A percentile compares a stretch with the other conserved stretches of the same genome.
These are phyloP conservation scores for Polyergus mexicanus DNA, from an alignment of 1,140 invertebrate species.

Conservation along the genomic window DNA sequence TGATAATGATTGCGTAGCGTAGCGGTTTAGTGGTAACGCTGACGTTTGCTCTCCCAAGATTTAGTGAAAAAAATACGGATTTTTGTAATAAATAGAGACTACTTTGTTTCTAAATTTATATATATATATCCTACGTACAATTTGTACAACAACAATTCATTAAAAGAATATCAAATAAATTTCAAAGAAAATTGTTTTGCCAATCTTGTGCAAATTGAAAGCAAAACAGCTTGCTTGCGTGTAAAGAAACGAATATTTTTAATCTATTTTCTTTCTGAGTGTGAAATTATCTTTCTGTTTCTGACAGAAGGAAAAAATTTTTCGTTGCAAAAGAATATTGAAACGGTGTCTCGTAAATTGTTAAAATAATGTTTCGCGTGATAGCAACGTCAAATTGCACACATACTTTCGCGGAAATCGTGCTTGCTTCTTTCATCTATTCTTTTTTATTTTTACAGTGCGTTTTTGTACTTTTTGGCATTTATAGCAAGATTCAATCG, in stretches of 20 bases:
- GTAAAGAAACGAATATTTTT: not conserved
- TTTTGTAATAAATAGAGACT: not conserved
- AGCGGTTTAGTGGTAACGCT: slow-evolving; percentile 50
- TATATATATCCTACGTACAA: not conserved
- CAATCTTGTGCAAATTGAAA: not conserved
- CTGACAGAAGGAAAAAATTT: not conserved
- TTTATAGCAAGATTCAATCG: not conserved
- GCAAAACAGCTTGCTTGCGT: not conserved
- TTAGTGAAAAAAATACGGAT: slow-evolving; percentile 35
- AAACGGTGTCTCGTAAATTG: not conserved
- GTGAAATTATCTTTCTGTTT: not conserved
- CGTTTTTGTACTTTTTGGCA: not conserved
- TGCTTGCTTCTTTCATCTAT: not conserved
- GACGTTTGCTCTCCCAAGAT: slow-evolving; percentile 52
- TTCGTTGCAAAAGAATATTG: not conserved
- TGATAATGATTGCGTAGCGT: slow-evolving; percentile 52
- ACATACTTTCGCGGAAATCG: slow-evolving; percentile 20
- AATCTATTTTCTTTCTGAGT: not conserved
- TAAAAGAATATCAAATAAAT: not conserved
- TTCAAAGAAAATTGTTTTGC: not conserved
- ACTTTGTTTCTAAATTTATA: not conserved
- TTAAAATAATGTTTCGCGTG: slow-evolving; percentile 10
- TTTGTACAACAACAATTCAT: not conserved
- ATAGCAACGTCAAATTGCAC: slow-evolving; percentile 19
- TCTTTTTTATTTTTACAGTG: not conserved